phyloP scores from a whole-genome alignment of 2,888 invertebrate genomes.

The Acrobasis repandana region DNA sequence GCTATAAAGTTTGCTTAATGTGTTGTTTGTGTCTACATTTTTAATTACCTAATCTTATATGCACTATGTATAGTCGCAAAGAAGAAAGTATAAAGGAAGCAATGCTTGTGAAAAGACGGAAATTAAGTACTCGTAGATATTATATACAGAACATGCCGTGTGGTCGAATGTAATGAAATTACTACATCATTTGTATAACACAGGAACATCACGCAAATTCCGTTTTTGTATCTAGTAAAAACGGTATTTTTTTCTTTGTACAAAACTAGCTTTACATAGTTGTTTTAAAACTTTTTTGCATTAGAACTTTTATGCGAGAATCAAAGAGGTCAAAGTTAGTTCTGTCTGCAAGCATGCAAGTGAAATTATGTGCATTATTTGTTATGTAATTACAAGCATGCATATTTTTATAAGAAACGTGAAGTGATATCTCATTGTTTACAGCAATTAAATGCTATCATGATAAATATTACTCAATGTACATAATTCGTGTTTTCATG shows the following conservation, averaged over 20 bases:
- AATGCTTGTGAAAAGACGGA: slow-evolving; percentile 11
- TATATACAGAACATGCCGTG: slow-evolving; percentile 10
- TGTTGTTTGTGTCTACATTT: neutral
- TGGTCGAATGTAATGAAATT: neutral
- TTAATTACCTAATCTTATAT: neutral
- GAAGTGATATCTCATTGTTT: no score
- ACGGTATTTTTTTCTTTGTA: neutral
- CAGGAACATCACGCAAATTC: neutral
- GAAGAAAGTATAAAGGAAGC: neutral
- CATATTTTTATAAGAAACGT: neutral
- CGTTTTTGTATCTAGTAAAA: neutral
- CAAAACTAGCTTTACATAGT: neutral
- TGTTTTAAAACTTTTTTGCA: no score
- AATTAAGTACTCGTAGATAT: no score
- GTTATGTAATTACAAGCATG: neutral
- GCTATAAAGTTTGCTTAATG: no score
- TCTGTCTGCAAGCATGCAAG: neutral
- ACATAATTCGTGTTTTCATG: no score
- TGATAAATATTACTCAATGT: no score
- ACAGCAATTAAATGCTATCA: no score
- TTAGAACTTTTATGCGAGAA: no score
- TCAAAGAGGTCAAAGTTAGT: neutral
- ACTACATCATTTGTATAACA: slow-evolving; percentile 2
- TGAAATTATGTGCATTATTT: neutral
- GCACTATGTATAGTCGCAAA: neutral